Percentiles rank a stretch among this genome's conserved stretches.
phyloP scores from a whole-genome alignment of 1,140 invertebrate genomes.

The Aphelinus atriplicis region DNA sequence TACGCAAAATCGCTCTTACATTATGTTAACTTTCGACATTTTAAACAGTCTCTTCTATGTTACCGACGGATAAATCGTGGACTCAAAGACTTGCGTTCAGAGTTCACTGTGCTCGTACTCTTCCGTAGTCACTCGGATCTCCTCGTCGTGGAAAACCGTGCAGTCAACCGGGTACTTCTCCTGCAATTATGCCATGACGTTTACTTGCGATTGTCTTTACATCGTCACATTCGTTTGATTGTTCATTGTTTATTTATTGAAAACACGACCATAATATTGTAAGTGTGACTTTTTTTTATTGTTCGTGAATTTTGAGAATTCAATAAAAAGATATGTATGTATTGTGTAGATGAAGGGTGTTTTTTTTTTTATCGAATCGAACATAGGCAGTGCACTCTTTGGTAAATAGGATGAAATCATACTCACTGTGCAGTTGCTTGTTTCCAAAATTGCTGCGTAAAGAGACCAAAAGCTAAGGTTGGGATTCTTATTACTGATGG shows the following conservation, averaged over 20 bases:
- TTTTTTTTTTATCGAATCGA: no score
- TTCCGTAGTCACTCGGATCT: constrained; percentile 82
- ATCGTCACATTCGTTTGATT: no score
- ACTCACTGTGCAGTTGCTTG: constrained; percentile 70
- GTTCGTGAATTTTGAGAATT: no score
- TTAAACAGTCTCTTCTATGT: constrained; percentile 37
- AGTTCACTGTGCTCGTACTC: constrained; percentile 81
- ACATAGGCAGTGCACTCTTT: no score
- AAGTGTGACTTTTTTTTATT: no score
- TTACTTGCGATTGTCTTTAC: not conserved
- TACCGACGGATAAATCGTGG: constrained; percentile 35
- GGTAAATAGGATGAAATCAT: no score
- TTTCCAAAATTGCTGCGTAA: constrained; percentile 72
- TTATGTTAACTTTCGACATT: no score
- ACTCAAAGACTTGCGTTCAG: constrained; percentile 53
- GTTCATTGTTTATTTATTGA: no score
- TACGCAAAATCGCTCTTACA: no score
- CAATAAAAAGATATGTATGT: no score
- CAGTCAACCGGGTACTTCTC: constrained; percentile 77
- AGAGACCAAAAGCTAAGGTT: constrained; percentile 72
- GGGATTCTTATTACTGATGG: constrained; percentile 70
- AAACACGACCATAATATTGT: no score
- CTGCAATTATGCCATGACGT: constrained; percentile 62
- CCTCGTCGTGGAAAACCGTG: constrained; percentile 80
- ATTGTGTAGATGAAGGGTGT: no score